Evolutionary conservation across 2,888 invertebrate species (phyloP), one percentile per base, ranked within the genome.

Genomic region (Marasmarcha lunaedactyla): DNA sequence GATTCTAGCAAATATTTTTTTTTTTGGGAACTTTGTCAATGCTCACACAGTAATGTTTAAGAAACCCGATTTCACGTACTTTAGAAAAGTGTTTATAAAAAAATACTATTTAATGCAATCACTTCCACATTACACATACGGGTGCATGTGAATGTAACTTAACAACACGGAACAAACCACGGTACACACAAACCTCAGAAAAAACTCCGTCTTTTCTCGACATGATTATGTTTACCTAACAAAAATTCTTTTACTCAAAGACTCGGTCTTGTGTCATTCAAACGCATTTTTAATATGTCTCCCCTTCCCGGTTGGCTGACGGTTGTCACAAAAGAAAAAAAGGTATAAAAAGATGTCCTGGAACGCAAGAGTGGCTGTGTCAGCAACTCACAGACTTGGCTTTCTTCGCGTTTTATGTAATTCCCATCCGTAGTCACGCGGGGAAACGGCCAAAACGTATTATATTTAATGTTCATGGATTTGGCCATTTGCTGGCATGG

Each of bases 271-370:
- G 34, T 61, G 62, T 55, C 58, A 63, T 66, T 67, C 56, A 63
- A 64, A 64, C 61, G 59, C 61, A 66, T 68, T 71, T 64, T 67
- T 60, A 68, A 67, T 69, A 66, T 63, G 52, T 54, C 61, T 58
- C 58, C 61, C 20, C 54, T 61, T 57, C 54, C 56, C 55, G 56
- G 55, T 63, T 57, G 54, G 57, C 63, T 63, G 63, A 67, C 63
- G 63, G 63, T 61, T 66, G 63, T 66, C 63, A 65, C 59, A 61
- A 63, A 66, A 64, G 59, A 57, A 60, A 62, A n/a, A 61, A 56
- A 58, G 61, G 42, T 30, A 30, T 30, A 30, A 30, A n/a, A 41
- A 45, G 46, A 45, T 49, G 46, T 46, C 46, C 55, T 48, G 52
- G 49, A 55, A 59, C 58, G 59, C 51, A 49, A 37, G 57, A 69